Evolutionary conservation across 2,797 vertebrate species (phyloP).

Genomic region (Poeciliopsis turneri): DNA sequence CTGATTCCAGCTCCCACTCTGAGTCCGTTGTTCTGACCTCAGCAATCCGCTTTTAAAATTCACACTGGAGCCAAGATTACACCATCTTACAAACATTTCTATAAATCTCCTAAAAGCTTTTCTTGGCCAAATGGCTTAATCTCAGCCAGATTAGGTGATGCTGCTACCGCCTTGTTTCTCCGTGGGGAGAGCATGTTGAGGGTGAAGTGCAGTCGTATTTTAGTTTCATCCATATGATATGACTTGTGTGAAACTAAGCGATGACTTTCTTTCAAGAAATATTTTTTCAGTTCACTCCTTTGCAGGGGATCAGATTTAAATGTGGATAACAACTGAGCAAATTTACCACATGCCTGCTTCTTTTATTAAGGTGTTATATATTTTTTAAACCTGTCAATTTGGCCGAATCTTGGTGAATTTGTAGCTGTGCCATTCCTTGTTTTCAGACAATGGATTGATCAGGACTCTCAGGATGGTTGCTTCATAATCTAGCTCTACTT

Average conservation of each 20-base stretch:
- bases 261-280: background rate
- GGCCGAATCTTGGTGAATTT: too few species aligned
- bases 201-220: background rate
- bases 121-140: background rate
- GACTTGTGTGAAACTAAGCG: background rate
- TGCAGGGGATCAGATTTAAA: background rate
- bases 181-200: background rate
- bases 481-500: background rate
- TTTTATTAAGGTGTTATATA: background rate
- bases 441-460: too few species aligned
- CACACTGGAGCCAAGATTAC: background rate
- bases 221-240: background rate
- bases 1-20: slow-evolving; percentile 23
- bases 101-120: background rate
- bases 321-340: too few species aligned
- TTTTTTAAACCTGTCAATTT: background rate
- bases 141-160: background rate
- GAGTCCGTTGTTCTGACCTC: background rate
- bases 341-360: too few species aligned
- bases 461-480: background rate
- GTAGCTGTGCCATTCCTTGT: too few species aligned
- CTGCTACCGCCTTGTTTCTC: background rate
- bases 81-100: background rate
- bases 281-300: background rate
- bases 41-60: slow-evolving; percentile 16